Percentiles rank a stretch among this genome's conserved stretches.
Conservation (phyloP, 2,888 invertebrate genomes). For the Plebejus melissa region DNA sequence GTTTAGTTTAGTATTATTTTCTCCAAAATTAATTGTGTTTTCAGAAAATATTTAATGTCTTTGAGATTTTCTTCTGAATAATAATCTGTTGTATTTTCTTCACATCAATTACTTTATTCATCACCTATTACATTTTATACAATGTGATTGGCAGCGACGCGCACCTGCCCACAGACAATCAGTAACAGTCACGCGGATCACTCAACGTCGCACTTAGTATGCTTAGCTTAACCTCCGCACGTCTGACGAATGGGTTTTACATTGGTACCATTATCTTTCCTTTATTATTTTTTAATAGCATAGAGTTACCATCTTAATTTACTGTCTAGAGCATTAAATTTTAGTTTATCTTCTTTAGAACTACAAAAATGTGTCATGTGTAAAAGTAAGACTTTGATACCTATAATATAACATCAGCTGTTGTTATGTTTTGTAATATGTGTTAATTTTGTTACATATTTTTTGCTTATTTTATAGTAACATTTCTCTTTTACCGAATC, state of each 20-base stretch:
- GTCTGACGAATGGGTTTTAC: not conserved
- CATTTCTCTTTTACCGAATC: too few relatives aligned
- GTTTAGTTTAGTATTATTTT: not conserved
- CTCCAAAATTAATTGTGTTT: not conserved
- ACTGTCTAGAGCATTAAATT: not conserved
- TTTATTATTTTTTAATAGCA: not conserved
- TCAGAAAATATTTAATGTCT: not conserved
- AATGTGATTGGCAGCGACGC: conserved; percentile 21
- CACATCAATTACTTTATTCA: not conserved
- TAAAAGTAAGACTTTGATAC: too few relatives aligned
- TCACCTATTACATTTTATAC: not conserved
- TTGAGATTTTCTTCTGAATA: not conserved
- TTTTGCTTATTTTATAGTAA: too few relatives aligned
- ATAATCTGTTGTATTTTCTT: not conserved
- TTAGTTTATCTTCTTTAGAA: not conserved
- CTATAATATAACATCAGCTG: too few relatives aligned
- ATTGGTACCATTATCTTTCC: not conserved
- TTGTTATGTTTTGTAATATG: too few relatives aligned
- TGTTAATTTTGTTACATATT: too few relatives aligned
- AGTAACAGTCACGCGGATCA: conserved; percentile 6
- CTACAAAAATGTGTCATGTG: not conserved
- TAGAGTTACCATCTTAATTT: not conserved
- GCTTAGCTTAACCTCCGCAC: conserved; percentile 22
- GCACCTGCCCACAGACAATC: conserved; percentile 22
- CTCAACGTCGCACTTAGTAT: conserved; percentile 20